Evolutionary conservation across 2,113 vertebrate genomes (phyloP).

Genomic region (Galbula dea): DNA sequence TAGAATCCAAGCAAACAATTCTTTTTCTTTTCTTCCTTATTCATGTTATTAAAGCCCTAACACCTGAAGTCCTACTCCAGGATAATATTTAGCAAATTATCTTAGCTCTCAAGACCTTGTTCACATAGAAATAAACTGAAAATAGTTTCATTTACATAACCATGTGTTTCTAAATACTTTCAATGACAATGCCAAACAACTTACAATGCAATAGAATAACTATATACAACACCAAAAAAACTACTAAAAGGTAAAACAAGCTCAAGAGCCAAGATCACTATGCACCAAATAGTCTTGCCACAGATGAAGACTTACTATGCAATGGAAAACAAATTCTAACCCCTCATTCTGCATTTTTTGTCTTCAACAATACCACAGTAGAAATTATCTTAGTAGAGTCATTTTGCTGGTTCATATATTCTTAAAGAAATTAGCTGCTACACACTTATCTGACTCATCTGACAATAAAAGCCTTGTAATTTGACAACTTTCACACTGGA

Average conservation of each 20-base stretch:
- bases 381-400: neutral
- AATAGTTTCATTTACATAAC: neutral
- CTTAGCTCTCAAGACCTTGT: neutral
- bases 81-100: neutral
- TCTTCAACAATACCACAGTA: neutral
- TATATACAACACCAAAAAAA: neutral
- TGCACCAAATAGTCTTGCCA: neutral
- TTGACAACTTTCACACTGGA: neutral
- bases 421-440: neutral
- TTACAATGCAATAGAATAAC: neutral
- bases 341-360: neutral
- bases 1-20: neutral
- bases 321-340: neutral
- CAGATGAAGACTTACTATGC: neutral
- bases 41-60: neutral
- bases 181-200: neutral
- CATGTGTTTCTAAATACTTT: neutral
- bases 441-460: neutral
- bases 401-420: neutral
- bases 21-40: neutral
- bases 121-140: neutral
- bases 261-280: neutral
- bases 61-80: neutral
- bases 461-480: neutral
- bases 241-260: neutral